A percentile compares a stretch with the other conserved stretches of the same genome.
phyloP scores from a whole-genome alignment of 2,113 vertebrate species.

The Dolichallabes microphthalmus region DNA sequence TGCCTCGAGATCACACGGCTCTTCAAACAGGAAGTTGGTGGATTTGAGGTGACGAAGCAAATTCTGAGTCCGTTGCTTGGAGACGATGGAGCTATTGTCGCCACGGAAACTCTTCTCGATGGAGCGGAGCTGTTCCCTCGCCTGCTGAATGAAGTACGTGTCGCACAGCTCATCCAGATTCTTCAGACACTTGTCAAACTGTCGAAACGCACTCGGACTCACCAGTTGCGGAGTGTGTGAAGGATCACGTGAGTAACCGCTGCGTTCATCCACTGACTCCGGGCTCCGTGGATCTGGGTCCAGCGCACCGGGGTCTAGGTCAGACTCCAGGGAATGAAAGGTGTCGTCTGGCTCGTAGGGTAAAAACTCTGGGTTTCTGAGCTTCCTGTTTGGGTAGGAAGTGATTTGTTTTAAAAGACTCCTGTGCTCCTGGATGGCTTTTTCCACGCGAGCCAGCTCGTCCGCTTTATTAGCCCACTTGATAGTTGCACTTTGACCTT shows the following conservation, averaged over 20 bases:
- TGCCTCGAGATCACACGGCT: constrained; percentile 64
- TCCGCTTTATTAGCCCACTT: constrained; percentile 76
- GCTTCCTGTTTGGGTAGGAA: constrained; percentile 86
- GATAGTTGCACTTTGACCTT: constrained; percentile 61
- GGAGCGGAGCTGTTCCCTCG: constrained; percentile 80
- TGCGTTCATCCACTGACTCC: constrained; percentile 16
- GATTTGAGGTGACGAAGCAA: constrained; percentile 76
- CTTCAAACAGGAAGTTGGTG: constrained; percentile 88
- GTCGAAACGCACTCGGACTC: constrained; percentile 77
- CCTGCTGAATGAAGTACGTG: constrained; percentile 84
- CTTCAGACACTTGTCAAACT: constrained; percentile 86
- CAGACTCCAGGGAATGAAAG: not conserved
- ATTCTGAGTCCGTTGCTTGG: constrained; percentile 69
- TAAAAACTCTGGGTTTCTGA: constrained; percentile 76
- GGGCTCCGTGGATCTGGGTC: constrained; percentile 10
- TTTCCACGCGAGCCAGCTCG: constrained; percentile 84
- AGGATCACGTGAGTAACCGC: constrained; percentile 42
- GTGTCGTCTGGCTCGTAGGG: constrained; percentile 72
- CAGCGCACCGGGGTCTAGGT: constrained; percentile 24
- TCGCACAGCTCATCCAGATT: constrained; percentile 89
- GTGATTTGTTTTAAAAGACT: constrained; percentile 89
- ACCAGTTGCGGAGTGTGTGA: constrained; percentile 79
- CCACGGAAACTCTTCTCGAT: constrained; percentile 83
- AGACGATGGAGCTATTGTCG: constrained; percentile 79
- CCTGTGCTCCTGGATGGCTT: constrained; percentile 83